Base-by-base conservation (phyloP, 2,113 vertebrate species). In the Larimichthys crocea region DNA sequence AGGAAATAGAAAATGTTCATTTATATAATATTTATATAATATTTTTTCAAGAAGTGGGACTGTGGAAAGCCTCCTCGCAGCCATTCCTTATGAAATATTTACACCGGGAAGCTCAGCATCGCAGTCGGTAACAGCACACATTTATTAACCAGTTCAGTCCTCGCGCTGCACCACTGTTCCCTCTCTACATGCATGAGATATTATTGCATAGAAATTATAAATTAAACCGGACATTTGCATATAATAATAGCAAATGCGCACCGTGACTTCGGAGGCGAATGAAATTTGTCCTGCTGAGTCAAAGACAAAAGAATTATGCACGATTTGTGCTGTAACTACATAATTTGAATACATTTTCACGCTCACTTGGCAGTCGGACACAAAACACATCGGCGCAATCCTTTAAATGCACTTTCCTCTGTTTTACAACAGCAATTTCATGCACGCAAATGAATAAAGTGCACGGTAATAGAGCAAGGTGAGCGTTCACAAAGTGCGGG, bases 11-110 rank as follows among this genome's bases (percentile, higher is more conserved):
- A 59, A 16, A 52, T 62, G 64, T 53, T 66, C 48, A 50, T 72
- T 62, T 57, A 57, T 81, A 42, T 66, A 61, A 78, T 80, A 77
- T 86, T 78, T 72, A 88, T 79, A 44, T 76, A 20, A 84, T 82
- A 64, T 49, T 84, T 78, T 77, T 85, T 40, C 59, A 63, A 42
- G 44, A 73, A 11, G 53, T 8, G 0, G 8, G 29, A 63, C 35
- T 44, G 42, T 74, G 16, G 26, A 61, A 48, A 78, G 53, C 68
- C 63, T 82, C 55, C 46, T 73, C 46, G 3, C 72, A 69, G 82
- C 81, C 56, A 16, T 12, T 81, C 20, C 56, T 83, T 69, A 89
- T 93, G 82, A 92, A 92, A 92, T 92, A 91, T 92, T 91, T 84
- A 93, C 80, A 86, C 16, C 29, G 17, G 59, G 65, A 79, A 76